Conservation (phyloP, 2,113 vertebrate species). For the Tragulus kanchil region DNA sequence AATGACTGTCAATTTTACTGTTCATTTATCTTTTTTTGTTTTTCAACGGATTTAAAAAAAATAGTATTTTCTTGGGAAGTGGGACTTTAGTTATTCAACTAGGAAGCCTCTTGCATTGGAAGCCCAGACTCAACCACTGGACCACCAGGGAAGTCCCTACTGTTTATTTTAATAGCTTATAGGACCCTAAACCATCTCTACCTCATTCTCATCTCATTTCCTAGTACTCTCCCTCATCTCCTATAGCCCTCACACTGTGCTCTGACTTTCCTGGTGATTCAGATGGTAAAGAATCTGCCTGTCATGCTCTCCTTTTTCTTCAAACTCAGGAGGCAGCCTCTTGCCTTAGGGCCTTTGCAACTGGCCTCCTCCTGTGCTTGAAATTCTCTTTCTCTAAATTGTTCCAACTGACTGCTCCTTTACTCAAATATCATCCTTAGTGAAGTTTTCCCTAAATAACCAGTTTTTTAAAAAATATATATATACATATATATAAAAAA, state of each 20-base stretch:
- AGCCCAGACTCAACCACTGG: neutral
- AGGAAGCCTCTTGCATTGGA: neutral
- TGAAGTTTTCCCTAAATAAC: neutral
- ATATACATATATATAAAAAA: neutral
- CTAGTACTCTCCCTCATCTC: neutral
- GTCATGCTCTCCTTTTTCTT: neutral
- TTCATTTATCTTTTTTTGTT: neutral
- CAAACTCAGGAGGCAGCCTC: neutral
- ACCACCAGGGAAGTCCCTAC: neutral
- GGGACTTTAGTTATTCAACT: neutral
- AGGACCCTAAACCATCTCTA: neutral
- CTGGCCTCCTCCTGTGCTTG: neutral
- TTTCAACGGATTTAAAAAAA: neutral
- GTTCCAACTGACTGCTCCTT: neutral
- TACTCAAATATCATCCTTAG: neutral
- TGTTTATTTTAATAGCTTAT: neutral
- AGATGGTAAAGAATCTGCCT: neutral
- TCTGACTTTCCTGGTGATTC: neutral
- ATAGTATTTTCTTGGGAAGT: neutral
- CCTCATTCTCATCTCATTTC: neutral
- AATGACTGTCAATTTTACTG: neutral
- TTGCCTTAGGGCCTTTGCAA: neutral
- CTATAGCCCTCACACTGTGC: neutral
- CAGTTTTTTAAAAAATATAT: neutral
- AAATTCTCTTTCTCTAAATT: neutral